Evolutionary conservation across 2,113 vertebrate genomes (phyloP), one percentile per base, ranked within the genome.

Genomic region (Electrona antarctica): DNA sequence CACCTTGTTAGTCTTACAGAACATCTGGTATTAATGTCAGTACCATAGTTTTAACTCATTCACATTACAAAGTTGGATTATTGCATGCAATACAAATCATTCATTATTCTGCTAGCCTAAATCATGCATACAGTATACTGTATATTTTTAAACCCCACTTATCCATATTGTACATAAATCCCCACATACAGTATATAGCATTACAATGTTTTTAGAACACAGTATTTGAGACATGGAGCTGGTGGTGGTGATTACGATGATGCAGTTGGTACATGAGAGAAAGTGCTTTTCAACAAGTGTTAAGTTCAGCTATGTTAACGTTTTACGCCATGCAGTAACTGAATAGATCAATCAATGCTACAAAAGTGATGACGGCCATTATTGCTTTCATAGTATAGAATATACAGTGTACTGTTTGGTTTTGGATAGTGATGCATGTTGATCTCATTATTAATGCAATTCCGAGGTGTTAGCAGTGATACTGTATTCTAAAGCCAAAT

Each of bases 41-140:
- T 60, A 79, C 71, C 78, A 85, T 85, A 81, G 76, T 85, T 86
- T 82, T 87, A 41, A 87, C 81, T 72, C 85, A 71, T 84, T 88
- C 85, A 89, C 88, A 78, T 90, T 86, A 89, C 85, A 87, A 88
- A 88, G 86, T 85, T 83, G 73, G 76, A 91, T 92, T 93, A 93
- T 93, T 93, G 92, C 93, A 94, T 94, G 93, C 92, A 92, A 89
- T 91, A 89, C 90, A 90, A 90, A 77, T 90, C 88, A 89, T 88
- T 87, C 87, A 49, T 81, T 85, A 81, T 76, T 87, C 76, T 82
- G 71, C 83, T 78, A 41, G 33, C 33, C 3, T 84, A 87, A 84
- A 21, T 88, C 93, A 93, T 93, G 93, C 92, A 93, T 41, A 41
- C 33, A 41, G 33, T 41, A 41, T 41, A 41, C 21, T 21, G 21